Evolutionary conservation across 2,888 invertebrate genomes (phyloP).

Genomic region (Odontothrips loti): DNA sequence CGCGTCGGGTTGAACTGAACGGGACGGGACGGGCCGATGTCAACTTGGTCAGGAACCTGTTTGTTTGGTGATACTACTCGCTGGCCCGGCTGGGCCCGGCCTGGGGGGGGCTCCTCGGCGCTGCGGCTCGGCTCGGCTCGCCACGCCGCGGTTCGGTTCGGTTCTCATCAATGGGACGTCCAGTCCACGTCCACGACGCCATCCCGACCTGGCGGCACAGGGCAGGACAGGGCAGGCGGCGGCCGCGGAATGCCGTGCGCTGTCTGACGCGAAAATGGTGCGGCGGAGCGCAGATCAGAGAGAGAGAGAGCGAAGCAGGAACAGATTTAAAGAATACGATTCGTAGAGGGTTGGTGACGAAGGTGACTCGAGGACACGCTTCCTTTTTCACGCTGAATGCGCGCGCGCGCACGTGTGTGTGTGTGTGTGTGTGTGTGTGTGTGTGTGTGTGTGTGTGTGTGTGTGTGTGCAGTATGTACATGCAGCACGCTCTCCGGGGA

Average conservation of each 20-base stretch:
- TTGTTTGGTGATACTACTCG: conserved; percentile 20
- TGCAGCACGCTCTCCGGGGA: too few species aligned
- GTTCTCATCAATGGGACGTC: conserved; percentile 15
- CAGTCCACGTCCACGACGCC: background rate
- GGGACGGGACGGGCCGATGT: conserved; percentile 10
- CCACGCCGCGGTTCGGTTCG: background rate
- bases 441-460: too few species aligned
- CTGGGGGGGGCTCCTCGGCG: background rate
- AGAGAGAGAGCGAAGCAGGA: background rate
- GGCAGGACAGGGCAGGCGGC: background rate
- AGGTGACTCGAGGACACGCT: too few species aligned
- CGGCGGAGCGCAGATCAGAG: background rate
- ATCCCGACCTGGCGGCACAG: background rate
- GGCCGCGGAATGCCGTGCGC: background rate
- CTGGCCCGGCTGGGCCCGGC: background rate
- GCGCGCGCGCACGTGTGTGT: too few species aligned
- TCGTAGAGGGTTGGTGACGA: too few species aligned
- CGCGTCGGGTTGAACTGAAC: background rate
- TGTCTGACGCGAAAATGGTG: too few species aligned
- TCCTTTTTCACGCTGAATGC: too few species aligned
- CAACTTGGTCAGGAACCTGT: conserved; percentile 5
- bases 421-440: too few species aligned
- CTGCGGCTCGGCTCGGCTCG: background rate
- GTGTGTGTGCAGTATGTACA: too few species aligned
- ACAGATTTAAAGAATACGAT: too few species aligned